phyloP scores from a whole-genome alignment of 2,113 vertebrate species.

The Corynorhinus townsendii region DNA sequence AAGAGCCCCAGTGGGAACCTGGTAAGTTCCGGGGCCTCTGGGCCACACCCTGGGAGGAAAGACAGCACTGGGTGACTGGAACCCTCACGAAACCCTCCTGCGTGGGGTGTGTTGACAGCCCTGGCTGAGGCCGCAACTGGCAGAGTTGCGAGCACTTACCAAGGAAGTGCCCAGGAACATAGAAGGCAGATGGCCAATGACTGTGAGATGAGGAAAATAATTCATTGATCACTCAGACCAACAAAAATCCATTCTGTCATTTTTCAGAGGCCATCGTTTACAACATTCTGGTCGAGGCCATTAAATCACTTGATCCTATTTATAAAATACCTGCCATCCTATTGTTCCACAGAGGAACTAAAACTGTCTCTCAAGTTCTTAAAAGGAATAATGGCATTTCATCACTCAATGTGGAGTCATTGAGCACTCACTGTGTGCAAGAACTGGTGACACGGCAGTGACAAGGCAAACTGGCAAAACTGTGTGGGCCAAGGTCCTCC shows the following conservation, averaged over 20 bases:
- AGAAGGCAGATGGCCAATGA: background rate
- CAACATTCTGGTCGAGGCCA: background rate
- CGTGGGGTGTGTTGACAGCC: accelerated
- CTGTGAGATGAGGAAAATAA: background rate
- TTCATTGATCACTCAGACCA: background rate
- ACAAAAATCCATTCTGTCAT: background rate
- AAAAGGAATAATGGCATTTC: background rate
- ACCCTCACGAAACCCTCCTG: background rate
- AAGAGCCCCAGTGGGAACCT: constrained; percentile 74
- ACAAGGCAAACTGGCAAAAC: background rate
- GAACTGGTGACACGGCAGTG: background rate
- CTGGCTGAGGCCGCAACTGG: too few species aligned
- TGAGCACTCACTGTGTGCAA: background rate
- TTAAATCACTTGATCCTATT: background rate
- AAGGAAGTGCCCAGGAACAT: background rate
- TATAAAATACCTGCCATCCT: background rate
- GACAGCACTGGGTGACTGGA: background rate
- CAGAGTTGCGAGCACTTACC: background rate
- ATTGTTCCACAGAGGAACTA: background rate
- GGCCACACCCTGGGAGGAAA: constrained; percentile 56
- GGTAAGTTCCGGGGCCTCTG: constrained; percentile 77
- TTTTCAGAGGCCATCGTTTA: background rate
- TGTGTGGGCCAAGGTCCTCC: background rate
- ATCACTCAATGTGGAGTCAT: background rate
- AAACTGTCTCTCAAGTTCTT: too few species aligned